Percentiles rank a stretch among this genome's conserved stretches.
Conservation (phyloP, 2,797 vertebrate species). For the Rhadinocentrus ornatus region DNA sequence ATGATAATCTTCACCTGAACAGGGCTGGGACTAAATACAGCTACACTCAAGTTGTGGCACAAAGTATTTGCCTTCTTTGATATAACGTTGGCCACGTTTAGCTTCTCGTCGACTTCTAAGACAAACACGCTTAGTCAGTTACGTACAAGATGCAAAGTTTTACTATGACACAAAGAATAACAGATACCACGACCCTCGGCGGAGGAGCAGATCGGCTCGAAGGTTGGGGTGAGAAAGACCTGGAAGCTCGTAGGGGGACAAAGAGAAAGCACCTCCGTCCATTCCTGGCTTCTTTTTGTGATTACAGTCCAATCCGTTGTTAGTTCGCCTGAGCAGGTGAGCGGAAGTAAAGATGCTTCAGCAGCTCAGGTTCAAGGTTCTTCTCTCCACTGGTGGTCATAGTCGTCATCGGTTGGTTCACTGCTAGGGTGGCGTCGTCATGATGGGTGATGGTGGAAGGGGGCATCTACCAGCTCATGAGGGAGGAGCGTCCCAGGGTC, state of each 20-base stretch:
- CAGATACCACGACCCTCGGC: constrained; percentile 35
- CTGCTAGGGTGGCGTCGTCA: constrained; percentile 61
- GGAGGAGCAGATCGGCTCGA: constrained; percentile 27
- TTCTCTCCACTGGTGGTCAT: constrained; percentile 61
- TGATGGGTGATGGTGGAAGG: constrained; percentile 72
- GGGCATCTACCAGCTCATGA: constrained; percentile 90
- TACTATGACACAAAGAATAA: constrained; percentile 70
- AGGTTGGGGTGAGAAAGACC: constrained; percentile 17
- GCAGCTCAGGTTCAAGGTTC: constrained; percentile 37
- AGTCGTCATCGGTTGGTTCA: constrained; percentile 78
- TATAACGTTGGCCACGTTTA: constrained; percentile 22
- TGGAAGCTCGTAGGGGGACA: background rate
- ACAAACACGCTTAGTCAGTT: constrained; percentile 29
- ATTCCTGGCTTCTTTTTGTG: constrained; percentile 33
- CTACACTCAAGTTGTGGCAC: constrained; percentile 40
- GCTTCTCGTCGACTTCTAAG: constrained; percentile 13
- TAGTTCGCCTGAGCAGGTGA: constrained; percentile 29
- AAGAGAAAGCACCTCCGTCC: constrained; percentile 17
- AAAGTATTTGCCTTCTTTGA: constrained; percentile 21
- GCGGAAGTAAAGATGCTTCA: constrained; percentile 28
- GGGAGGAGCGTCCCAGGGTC: constrained; percentile 91
- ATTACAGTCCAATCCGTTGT: constrained; percentile 57
- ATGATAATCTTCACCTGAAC: constrained; percentile 61
- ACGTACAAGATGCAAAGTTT: constrained; percentile 58
- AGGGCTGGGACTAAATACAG: constrained; percentile 55